Evolutionary conservation across 2,888 invertebrate species (phyloP), one percentile per base, ranked within the genome.

Genomic region (Rhagonycha lutea): DNA sequence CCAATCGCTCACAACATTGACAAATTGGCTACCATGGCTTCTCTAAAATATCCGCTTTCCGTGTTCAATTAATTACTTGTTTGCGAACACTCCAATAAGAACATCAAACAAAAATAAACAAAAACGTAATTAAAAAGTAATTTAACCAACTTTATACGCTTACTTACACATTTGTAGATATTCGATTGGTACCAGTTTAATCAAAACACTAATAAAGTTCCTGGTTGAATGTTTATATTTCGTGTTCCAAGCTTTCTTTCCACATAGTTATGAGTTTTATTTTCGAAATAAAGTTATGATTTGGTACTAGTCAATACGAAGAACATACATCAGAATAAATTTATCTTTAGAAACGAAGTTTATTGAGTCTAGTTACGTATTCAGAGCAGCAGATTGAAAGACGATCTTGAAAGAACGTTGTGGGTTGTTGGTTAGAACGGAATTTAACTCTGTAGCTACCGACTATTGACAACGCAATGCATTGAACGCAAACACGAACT

Each of bases 351-450:
- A 81, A 83, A 82, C 80, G 81, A 81, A 80, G 79, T 81, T 82
- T 82, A 82, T 82, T 81, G 81, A 80, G 81, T 80, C 82, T 83
- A 82, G 82, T 83, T 83, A 82, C 80, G 83, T 82, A 83, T 83
- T 83, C 83, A 85, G 81, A 80, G 80, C 83, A 81, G 82, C 83
- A 83, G 83, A 83, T 83, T 82, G 83, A 83, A 84, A 83, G 83
- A 83, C 83, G 83, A 84, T 84, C 83, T 83, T 82, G 75, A 71
- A 82, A 80, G 82, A 83, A 80, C 75, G 78, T 78, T 80, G 79
- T 75, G 80, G 80, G 79, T 77, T 79, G 79, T 77, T 79, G 81
- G 78, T 80, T 81, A 72, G 77, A 75, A 70, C 69, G 67, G 69
- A 78, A 75, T 78, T 78, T 75, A 77, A 77, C 75, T 74, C 78